These are phyloP conservation scores for Eristalis arbustorum DNA, from an alignment of 2,888 invertebrate species.

Conservation along the genomic window DNA sequence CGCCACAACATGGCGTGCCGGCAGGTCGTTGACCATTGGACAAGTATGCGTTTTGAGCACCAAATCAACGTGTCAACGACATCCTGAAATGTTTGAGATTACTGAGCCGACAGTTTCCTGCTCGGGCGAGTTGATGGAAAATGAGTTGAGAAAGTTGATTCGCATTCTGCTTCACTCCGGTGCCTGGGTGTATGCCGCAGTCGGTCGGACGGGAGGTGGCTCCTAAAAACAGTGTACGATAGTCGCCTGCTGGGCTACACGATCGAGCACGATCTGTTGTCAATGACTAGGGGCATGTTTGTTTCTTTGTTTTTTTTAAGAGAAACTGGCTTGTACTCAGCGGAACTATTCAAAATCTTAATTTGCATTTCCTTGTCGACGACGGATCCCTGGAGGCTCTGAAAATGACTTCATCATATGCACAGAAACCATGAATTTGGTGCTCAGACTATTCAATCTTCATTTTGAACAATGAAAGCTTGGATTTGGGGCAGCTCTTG, in stretches of 20 bases:
- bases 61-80: not conserved
- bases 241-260: not conserved
- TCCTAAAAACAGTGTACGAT: not conserved
- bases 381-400: no score
- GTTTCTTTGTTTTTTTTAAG: not conserved
- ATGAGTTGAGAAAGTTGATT: slow-evolving; percentile 7
- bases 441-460: no score
- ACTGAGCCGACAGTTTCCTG: slow-evolving; percentile 13
- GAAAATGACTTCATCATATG: no score
- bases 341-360: no score
- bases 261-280: not conserved
- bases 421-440: no score
- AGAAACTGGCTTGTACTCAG: no score
- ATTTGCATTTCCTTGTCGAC: no score
- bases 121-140: not conserved
- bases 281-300: not conserved
- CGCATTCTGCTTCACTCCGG: not conserved
- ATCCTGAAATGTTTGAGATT: not conserved
- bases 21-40: slow-evolving; percentile 48
- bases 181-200: slow-evolving; percentile 20
- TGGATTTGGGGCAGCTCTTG: no score
- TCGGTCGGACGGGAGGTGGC: not conserved
- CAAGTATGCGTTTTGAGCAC: not conserved
- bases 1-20: slow-evolving; percentile 30
- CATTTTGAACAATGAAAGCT: no score